Conservation (phyloP, 2,113 vertebrate species). For the Odobenus rosmarus region DNA sequence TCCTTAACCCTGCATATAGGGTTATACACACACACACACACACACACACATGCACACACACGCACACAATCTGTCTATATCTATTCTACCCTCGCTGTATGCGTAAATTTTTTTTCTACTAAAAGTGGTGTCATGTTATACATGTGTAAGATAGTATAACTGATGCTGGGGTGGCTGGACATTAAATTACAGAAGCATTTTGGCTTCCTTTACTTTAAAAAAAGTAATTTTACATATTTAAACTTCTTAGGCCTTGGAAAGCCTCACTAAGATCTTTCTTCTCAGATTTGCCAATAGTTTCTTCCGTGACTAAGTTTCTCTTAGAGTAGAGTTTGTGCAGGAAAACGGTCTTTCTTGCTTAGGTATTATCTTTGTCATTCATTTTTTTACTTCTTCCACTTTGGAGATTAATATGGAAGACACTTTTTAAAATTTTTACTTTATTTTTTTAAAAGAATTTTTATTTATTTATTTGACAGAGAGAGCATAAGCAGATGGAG, state of each 20-base stretch:
- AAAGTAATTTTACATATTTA: neutral
- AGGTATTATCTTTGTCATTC: neutral
- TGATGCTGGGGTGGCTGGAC: neutral
- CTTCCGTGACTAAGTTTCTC: neutral
- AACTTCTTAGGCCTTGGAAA: neutral
- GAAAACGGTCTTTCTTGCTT: neutral
- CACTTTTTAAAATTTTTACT: neutral
- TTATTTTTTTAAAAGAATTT: too few species aligned
- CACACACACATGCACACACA: neutral
- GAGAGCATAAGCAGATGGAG: too few species aligned
- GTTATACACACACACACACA: too few species aligned
- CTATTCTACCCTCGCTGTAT: neutral
- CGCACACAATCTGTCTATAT: neutral
- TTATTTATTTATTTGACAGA: neutral
- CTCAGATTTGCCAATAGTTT: neutral
- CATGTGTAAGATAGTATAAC: neutral
- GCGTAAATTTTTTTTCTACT: neutral
- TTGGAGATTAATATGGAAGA: neutral
- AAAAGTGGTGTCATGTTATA: neutral
- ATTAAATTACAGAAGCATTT: neutral
- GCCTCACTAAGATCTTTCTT: neutral
- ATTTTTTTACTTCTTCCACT: neutral
- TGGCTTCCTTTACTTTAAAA: neutral
- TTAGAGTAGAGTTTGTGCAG: neutral
- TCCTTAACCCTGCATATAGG: neutral